Percentiles rank a stretch among this genome's conserved stretches.
Evolutionary conservation across 2,888 invertebrate species (phyloP).

Genomic region (Xanthia icteritia): DNA sequence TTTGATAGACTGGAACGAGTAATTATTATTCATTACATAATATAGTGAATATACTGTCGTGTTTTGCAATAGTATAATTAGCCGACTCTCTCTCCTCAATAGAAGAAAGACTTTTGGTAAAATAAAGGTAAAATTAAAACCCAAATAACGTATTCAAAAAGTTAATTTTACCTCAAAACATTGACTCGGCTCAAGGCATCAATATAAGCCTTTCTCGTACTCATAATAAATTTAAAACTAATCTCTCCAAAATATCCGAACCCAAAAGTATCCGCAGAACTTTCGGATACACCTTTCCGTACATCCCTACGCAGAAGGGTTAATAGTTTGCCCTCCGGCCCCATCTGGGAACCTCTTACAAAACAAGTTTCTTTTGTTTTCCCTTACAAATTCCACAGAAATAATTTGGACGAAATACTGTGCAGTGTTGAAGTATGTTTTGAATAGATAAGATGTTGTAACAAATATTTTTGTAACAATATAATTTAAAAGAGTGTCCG

Average conservation of each 20-base stretch:
- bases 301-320: constrained; percentile 47
- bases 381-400: constrained; percentile 17
- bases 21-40: too few species aligned
- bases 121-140: neutral
- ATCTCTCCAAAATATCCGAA: constrained; percentile 6
- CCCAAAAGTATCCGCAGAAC: constrained; percentile 9
- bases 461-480: too few species aligned
- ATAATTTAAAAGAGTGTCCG: too few species aligned
- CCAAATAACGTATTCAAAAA: neutral
- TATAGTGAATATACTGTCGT: too few species aligned
- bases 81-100: neutral
- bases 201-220: neutral
- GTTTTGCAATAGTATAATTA: too few species aligned
- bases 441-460: neutral
- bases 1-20: too few species aligned
- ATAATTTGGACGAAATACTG: constrained; percentile 28
- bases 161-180: neutral
- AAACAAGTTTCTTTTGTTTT: constrained; percentile 27
- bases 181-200: neutral
- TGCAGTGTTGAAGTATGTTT: neutral
- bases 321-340: constrained; percentile 48
- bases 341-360: constrained; percentile 36
- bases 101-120: neutral
- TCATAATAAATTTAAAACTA: constrained; percentile 4
- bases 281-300: constrained; percentile 17